A percentile compares a stretch with the other conserved stretches of the same genome.
Conservation (phyloP, 2,113 vertebrate genomes). For the Taxidea taxus region DNA sequence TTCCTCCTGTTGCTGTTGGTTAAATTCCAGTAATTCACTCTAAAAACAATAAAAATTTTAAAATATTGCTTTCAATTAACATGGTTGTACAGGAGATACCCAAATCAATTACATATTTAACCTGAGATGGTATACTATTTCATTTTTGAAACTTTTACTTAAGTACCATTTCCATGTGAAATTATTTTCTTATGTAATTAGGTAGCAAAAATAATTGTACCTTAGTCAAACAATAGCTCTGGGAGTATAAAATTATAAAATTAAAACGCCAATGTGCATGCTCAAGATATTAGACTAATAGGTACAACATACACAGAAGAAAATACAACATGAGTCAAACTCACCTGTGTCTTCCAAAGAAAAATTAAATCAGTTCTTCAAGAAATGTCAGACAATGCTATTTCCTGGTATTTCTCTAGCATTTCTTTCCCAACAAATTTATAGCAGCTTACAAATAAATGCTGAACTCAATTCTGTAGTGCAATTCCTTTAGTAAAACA, state of each 20-base stretch:
- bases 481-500: not conserved
- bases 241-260: constrained; percentile 40
- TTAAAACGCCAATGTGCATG: constrained; percentile 30
- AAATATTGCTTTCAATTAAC: constrained; percentile 66
- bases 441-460: not conserved
- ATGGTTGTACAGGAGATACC: constrained; percentile 4
- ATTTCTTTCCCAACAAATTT: constrained; percentile 29
- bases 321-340: not conserved
- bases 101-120: constrained; percentile 65
- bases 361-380: constrained; percentile 19
- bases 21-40: constrained; percentile 81
- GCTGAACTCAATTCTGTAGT: not conserved
- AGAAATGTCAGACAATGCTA: not conserved
- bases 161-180: constrained; percentile 27
- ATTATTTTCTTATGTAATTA: constrained; percentile 54
- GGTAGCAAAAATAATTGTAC: constrained; percentile 38
- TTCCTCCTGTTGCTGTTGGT: constrained; percentile 79
- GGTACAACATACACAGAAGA: not conserved
- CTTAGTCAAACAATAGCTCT: constrained; percentile 27
- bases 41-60: constrained; percentile 71
- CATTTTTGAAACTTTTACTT: constrained; percentile 54
- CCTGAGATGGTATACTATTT: not conserved
- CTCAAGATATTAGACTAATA: not conserved
- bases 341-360: constrained; percentile 25
- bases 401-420: constrained; percentile 39